phyloP scores from a whole-genome alignment of 2,113 vertebrate species.

The Labrus mixtus region DNA sequence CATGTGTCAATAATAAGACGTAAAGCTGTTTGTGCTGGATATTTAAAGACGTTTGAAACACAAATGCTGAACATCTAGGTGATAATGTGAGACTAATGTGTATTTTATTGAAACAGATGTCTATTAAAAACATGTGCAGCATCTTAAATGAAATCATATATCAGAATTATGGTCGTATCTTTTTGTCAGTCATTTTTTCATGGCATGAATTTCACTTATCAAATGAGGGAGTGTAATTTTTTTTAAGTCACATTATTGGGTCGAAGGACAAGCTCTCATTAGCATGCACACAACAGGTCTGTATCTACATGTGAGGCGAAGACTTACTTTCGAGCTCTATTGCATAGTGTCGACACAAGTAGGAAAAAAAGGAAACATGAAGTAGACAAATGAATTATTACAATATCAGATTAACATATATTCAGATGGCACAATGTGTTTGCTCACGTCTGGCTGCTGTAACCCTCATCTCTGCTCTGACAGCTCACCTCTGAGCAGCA shows the following conservation, averaged over 20 bases:
- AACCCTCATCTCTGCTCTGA: slow-evolving; percentile 52
- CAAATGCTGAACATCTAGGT: not conserved
- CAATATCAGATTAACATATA: slow-evolving; percentile 81
- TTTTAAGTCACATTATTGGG: slow-evolving; percentile 88
- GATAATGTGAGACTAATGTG: slow-evolving; percentile 27
- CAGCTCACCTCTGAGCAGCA: slow-evolving; percentile 27
- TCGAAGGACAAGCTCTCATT: slow-evolving; percentile 91
- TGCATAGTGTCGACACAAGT: slow-evolving; percentile 98
- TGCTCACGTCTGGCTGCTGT: slow-evolving; percentile 61
- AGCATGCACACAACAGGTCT: slow-evolving; percentile 95
- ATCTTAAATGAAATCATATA: slow-evolving; percentile 16
- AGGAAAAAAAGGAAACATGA: slow-evolving; percentile 89
- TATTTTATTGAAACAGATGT: slow-evolving; percentile 33
- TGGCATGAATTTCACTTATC: slow-evolving; percentile 98
- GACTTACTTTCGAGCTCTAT: slow-evolving; percentile 99
- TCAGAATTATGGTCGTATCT: slow-evolving; percentile 3
- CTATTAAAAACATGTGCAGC: slow-evolving; percentile 27
- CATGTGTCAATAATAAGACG: not conserved
- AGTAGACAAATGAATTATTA: slow-evolving; percentile 87
- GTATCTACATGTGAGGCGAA: slow-evolving; percentile 86
- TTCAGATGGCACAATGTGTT: slow-evolving; percentile 70
- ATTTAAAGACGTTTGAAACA: slow-evolving; percentile 29
- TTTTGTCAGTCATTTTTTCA: slow-evolving; percentile 49
- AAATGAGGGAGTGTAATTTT: slow-evolving; percentile 93
- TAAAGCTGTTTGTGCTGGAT: slow-evolving; percentile 21